Percentiles rank a stretch among this genome's conserved stretches.
These are phyloP conservation scores for Chaenodraco wilsoni DNA, from an alignment of 2,797 vertebrate species.

Conservation along the genomic window DNA sequence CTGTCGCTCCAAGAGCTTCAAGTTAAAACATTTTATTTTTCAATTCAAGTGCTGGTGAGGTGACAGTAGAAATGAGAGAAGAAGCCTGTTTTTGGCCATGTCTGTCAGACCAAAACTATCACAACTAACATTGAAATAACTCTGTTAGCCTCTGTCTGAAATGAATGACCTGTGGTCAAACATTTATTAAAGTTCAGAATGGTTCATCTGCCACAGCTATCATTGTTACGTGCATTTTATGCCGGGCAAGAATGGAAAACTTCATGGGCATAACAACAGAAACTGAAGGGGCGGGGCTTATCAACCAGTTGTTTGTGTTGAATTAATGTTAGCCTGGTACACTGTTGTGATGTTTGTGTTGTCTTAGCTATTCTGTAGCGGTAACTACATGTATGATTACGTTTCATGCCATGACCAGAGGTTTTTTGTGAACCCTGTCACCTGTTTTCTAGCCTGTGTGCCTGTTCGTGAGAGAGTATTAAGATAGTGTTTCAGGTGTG, in stretches of 20 bases:
- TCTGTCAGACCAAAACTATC: too few relatives aligned
- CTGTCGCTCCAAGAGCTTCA: too few relatives aligned
- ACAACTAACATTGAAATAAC: too few relatives aligned
- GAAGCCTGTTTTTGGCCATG: too few relatives aligned
- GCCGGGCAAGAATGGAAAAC: neutral
- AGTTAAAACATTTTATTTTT: too few relatives aligned
- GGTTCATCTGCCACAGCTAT: neutral
- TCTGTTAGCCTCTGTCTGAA: neutral
- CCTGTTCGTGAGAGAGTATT: neutral
- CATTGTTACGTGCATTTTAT: neutral
- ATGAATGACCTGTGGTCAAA: neutral
- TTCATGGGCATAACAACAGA: neutral
- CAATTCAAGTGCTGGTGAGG: too few relatives aligned
- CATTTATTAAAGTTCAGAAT: neutral
- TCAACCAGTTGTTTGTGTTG: neutral
- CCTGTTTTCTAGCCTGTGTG: conserved; percentile 30
- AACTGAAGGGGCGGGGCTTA: too few relatives aligned
- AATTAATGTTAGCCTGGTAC: neutral
- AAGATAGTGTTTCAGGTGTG: conserved; percentile 39
- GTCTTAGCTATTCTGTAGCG: neutral
- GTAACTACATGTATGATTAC: neutral
- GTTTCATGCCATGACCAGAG: conserved; percentile 8
- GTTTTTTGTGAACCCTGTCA: conserved; percentile 1
- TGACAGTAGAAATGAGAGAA: too few relatives aligned
- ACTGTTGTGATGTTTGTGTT: neutral